Conservation (phyloP, 2,113 vertebrate genomes). For the Indri indri region DNA sequence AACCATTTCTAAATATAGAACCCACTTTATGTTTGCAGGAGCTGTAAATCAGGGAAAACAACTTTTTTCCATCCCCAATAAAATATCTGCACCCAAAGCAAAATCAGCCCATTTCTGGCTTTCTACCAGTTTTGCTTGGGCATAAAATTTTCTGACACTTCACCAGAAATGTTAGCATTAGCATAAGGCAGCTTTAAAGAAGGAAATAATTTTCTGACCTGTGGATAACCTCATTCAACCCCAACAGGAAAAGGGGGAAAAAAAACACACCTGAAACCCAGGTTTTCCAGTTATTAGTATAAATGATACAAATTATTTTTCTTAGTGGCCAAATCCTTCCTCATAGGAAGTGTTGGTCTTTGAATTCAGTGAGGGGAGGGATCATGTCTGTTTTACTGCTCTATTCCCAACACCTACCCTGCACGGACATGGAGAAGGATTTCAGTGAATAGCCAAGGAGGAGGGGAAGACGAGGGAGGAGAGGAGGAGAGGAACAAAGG, state of each 20-base stretch:
- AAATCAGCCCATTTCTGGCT: constrained; percentile 73
- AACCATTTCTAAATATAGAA: constrained; percentile 73
- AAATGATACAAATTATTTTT: constrained; percentile 59
- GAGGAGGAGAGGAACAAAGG: not conserved
- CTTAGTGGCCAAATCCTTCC: constrained; percentile 67
- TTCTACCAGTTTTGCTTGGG: constrained; percentile 72
- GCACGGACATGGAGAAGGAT: not conserved
- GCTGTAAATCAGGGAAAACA: constrained; percentile 77
- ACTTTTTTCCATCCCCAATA: constrained; percentile 75
- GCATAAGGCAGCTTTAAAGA: constrained; percentile 64
- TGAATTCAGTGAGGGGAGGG: not conserved
- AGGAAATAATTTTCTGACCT: constrained; percentile 73
- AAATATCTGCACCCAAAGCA: constrained; percentile 78
- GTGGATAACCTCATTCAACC: constrained; percentile 57
- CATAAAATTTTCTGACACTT: constrained; percentile 80
- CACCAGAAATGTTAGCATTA: constrained; percentile 75
- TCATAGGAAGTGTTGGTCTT: constrained; percentile 54
- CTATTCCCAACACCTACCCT: not conserved
- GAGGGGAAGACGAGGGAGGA: not conserved
- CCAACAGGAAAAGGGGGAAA: constrained; percentile 33
- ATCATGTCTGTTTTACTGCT: not conserved
- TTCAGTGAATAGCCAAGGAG: not conserved
- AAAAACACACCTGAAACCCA: constrained; percentile 51
- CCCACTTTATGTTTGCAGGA: constrained; percentile 54
- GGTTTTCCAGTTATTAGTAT: constrained; percentile 63